Evolutionary conservation across 2,888 invertebrate genomes (phyloP).

Genomic region (Neocrepidodera transversa): DNA sequence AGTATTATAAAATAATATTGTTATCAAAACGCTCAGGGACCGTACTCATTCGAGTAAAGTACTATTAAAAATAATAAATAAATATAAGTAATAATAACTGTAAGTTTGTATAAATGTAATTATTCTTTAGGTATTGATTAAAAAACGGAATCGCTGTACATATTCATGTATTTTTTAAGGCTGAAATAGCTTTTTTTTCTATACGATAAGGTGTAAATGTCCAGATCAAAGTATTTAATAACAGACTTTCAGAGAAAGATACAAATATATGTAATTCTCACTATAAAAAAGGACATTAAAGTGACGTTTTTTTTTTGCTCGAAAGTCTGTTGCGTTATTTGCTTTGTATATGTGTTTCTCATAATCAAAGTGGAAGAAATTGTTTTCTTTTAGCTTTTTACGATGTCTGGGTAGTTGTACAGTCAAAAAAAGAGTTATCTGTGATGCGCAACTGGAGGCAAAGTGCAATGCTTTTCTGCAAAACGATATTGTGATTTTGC

Average conservation of each 20-base stretch:
- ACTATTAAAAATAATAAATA: slow-evolving; percentile 35
- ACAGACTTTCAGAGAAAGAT: slow-evolving; percentile 12
- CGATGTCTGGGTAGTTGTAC: slow-evolving; percentile 47
- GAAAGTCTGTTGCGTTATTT: background rate
- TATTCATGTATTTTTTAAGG: slow-evolving; percentile 47
- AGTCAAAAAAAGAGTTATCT: slow-evolving; percentile 55
- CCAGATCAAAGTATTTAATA: slow-evolving; percentile 16
- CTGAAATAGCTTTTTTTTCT: slow-evolving; percentile 46
- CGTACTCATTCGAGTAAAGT: slow-evolving; percentile 42
- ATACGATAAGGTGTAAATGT: slow-evolving; percentile 43
- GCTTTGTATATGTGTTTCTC: slow-evolving; percentile 50
- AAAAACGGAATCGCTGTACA: slow-evolving; percentile 36
- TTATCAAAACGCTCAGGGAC: slow-evolving; percentile 53
- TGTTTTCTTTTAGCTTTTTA: slow-evolving; percentile 41
- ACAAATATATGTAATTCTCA: too few relatives aligned
- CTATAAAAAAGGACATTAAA: too few relatives aligned
- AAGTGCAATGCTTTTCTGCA: slow-evolving; percentile 60
- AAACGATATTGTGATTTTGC: slow-evolving; percentile 59
- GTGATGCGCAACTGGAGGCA: slow-evolving; percentile 59
- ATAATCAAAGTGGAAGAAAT: slow-evolving; percentile 37
- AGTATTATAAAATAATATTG: slow-evolving; percentile 39
- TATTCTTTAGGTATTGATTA: slow-evolving; percentile 39
- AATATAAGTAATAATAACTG: slow-evolving; percentile 29
- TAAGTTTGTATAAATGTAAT: slow-evolving; percentile 47
- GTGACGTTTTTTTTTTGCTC: too few relatives aligned